phyloP scores from a whole-genome alignment of 2,797 vertebrate species.

The Oreochromis mossambicus region DNA sequence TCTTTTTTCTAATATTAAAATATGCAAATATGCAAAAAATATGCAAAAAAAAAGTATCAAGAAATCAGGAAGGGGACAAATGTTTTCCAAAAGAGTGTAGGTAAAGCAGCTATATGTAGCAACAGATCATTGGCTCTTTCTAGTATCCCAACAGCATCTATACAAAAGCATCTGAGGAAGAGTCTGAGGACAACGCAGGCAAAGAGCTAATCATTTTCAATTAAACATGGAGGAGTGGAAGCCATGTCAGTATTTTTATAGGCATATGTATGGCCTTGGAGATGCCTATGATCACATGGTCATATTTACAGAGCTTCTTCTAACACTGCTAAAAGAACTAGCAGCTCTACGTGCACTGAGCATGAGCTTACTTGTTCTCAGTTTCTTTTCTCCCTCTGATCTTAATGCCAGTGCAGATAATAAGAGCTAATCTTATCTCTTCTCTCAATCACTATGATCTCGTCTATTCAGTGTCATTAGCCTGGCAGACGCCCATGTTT shows the following conservation, averaged over 20 bases:
- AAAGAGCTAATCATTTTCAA: slow-evolving; percentile 20
- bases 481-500: slow-evolving; percentile 18
- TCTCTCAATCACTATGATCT: slow-evolving; percentile 55
- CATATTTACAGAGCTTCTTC: not conserved
- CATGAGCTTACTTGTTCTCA: not conserved
- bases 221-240: not conserved
- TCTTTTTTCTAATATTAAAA: not conserved
- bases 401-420: slow-evolving; percentile 40
- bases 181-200: slow-evolving; percentile 11
- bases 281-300: not conserved
- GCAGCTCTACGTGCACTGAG: not conserved
- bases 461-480: slow-evolving; percentile 38
- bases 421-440: slow-evolving; percentile 47
- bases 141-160: not conserved
- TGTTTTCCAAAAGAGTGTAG: not conserved
- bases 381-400: slow-evolving; percentile 10
- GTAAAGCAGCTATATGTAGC: not conserved
- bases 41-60: not conserved
- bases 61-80: not conserved
- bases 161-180: not conserved
- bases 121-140: not conserved
- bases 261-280: not conserved
- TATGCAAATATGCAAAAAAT: not conserved
- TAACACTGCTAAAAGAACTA: not conserved
- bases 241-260: not conserved